Percentiles rank a stretch among this genome's conserved stretches.
phyloP scores from a whole-genome alignment of 2,888 invertebrate species.

The Hemaris fuciformis region DNA sequence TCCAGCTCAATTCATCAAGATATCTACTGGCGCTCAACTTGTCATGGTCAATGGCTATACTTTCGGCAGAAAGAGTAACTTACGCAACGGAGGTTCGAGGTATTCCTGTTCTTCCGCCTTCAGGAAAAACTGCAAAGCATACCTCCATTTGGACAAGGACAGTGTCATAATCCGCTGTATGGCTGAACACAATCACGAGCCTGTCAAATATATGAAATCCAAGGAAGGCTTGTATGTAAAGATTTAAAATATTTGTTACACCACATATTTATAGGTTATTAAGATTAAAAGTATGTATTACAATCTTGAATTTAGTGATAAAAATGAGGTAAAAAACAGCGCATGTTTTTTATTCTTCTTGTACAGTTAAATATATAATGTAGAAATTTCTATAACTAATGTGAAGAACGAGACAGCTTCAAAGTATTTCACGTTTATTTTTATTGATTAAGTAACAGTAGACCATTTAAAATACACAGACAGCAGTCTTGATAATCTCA shows the following conservation, averaged over 20 bases:
- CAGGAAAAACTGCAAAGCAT: constrained; percentile 32
- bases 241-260: not conserved
- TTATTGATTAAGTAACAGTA: too few relatives aligned
- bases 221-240: constrained; percentile 18
- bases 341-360: too few relatives aligned
- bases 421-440: too few relatives aligned
- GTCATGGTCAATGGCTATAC: constrained; percentile 32
- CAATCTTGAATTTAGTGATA: too few relatives aligned
- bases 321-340: too few relatives aligned
- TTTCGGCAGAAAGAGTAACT: constrained; percentile 25
- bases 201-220: constrained; percentile 16
- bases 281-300: too few relatives aligned
- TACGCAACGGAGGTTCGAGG: constrained; percentile 28
- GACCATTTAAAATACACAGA: too few relatives aligned
- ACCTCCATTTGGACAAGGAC: constrained; percentile 24
- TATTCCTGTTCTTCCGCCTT: constrained; percentile 39
- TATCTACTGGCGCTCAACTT: constrained; percentile 24
- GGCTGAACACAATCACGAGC: constrained; percentile 28
- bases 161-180: constrained; percentile 17
- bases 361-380: too few relatives aligned
- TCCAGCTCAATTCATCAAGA: constrained; percentile 28
- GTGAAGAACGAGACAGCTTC: too few relatives aligned
- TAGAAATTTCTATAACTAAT: too few relatives aligned
- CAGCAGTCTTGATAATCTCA: too few relatives aligned
- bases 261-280: too few relatives aligned